Conservation (phyloP, 37 sponge, comb jelly and placozoan species). For the Ianthella basta region DNA sequence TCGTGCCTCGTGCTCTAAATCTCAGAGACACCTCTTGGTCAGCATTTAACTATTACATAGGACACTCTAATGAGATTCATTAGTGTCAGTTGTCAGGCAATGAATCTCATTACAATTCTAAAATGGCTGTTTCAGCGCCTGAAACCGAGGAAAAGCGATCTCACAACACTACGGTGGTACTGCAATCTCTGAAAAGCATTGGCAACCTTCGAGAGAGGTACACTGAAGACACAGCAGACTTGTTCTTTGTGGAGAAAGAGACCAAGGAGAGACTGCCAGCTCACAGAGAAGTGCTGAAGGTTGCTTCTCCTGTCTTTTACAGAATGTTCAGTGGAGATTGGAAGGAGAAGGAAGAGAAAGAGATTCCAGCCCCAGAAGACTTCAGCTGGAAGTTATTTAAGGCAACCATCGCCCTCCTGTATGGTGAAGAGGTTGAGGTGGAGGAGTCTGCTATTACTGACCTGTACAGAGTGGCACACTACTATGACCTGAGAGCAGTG, state of each 20-base stretch:
- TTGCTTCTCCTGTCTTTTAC: background rate
- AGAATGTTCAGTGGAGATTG: constrained; percentile 2
- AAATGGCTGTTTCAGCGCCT: too few relatives aligned
- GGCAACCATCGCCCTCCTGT: background rate
- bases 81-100: too few relatives aligned
- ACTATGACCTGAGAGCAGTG: background rate
- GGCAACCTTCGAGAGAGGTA: too few relatives aligned
- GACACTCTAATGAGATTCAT: too few relatives aligned
- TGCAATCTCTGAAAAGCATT: too few relatives aligned
- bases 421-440: background rate
- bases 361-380: background rate
- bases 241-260: background rate
- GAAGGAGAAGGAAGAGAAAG: constrained; percentile 2
- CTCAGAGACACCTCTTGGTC: too few relatives aligned
- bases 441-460: background rate
- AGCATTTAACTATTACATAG: too few relatives aligned
- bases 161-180: too few relatives aligned
- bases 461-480: constrained; percentile 1
- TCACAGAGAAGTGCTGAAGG: background rate
- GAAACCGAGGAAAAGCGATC: too few relatives aligned
- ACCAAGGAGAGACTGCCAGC: background rate
- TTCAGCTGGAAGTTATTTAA: background rate
- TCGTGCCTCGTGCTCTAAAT: too few relatives aligned
- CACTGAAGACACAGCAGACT: too few relatives aligned
- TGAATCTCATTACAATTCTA: too few relatives aligned